These are phyloP conservation scores for Cataglyphis livida DNA, from an alignment of 2,888 invertebrate genomes.

Conservation along the genomic window DNA sequence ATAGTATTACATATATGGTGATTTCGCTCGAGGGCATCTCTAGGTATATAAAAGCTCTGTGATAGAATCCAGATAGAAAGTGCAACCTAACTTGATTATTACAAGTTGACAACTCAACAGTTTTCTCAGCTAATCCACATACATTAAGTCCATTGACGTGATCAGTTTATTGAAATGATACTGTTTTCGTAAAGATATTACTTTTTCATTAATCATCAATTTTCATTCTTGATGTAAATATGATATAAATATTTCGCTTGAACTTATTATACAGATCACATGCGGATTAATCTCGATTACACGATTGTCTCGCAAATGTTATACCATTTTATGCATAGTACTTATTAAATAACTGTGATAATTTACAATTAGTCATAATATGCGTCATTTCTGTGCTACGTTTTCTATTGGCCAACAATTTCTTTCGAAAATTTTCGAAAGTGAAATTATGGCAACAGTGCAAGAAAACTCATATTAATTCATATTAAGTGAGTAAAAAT, in stretches of 20 bases:
- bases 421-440: constrained; percentile 60
- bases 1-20: too few relatives aligned
- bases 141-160: constrained; percentile 23
- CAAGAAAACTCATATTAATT: constrained; percentile 66
- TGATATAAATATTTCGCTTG: constrained; percentile 27
- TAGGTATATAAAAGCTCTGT: too few relatives aligned
- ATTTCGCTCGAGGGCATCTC: too few relatives aligned
- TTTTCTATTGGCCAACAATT: constrained; percentile 66
- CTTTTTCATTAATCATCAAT: constrained; percentile 40
- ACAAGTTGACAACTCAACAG: constrained; percentile 10
- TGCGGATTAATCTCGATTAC: constrained; percentile 34
- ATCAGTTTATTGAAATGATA: constrained; percentile 14
- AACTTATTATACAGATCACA: constrained; percentile 32
- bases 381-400: constrained; percentile 62
- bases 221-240: constrained; percentile 54
- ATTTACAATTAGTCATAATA: constrained; percentile 58
- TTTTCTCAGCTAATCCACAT: constrained; percentile 24
- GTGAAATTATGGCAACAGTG: constrained; percentile 66
- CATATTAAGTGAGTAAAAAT: constrained; percentile 65
- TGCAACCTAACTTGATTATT: not conserved
- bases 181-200: not conserved
- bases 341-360: constrained; percentile 76
- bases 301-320: constrained; percentile 49
- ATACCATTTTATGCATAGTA: constrained; percentile 71
- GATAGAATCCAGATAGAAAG: not conserved